Percentiles rank a stretch among this genome's conserved stretches.
These are phyloP conservation scores for Lumbricus terrestris DNA, from an alignment of 2,888 invertebrate genomes.

Conservation along the genomic window DNA sequence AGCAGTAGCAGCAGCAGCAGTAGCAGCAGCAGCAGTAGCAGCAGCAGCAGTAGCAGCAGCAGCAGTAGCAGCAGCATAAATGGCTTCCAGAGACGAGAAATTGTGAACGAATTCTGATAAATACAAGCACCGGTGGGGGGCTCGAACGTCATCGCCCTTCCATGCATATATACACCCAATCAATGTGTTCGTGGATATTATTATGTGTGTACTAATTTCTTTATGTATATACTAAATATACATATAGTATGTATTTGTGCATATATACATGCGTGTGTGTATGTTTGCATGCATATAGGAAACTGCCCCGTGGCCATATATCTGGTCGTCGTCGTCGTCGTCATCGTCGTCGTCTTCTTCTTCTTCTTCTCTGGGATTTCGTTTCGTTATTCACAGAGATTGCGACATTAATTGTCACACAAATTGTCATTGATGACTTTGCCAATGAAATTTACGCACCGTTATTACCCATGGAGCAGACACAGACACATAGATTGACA, in stretches of 20 bases:
- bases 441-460: not conserved
- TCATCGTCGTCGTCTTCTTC: no score
- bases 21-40: no score
- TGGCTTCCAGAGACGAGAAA: not conserved
- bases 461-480: not conserved
- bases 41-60: no score
- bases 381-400: not conserved
- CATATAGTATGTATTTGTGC: not conserved
- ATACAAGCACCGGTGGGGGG: not conserved
- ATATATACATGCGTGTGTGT: no score
- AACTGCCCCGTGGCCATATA: not conserved
- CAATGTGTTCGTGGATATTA: not conserved
- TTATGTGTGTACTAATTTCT: not conserved
- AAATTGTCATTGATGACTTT: not conserved
- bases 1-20: no score
- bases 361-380: not conserved
- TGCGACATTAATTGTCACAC: not conserved
- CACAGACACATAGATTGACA: not conserved
- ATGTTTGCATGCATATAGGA: no score
- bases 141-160: not conserved
- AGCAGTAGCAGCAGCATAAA: not conserved
- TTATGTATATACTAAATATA: not conserved
- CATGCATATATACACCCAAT: not conserved
- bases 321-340: conserved; percentile 3
- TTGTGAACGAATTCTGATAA: not conserved